Percentiles rank a stretch among this genome's conserved stretches.
phyloP scores from a whole-genome alignment of 2,797 vertebrate species.

The Champsocephalus esox region DNA sequence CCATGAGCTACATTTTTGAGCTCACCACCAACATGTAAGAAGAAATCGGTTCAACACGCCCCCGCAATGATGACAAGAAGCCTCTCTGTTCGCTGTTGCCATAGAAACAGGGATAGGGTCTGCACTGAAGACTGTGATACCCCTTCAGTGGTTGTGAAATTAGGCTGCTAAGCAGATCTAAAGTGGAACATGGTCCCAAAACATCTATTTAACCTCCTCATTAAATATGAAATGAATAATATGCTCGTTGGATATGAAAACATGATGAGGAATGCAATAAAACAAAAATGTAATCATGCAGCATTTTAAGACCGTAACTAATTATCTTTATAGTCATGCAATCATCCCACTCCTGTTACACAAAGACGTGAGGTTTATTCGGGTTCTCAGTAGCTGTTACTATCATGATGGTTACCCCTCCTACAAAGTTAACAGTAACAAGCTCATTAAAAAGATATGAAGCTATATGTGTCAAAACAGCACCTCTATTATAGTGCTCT shows the following conservation, averaged over 20 bases:
- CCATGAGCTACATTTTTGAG: constrained; percentile 49
- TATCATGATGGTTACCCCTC: not conserved
- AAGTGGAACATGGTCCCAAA: constrained; percentile 53
- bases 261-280: not conserved
- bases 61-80: constrained; percentile 58
- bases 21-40: constrained; percentile 42
- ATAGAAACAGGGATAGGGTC: constrained; percentile 75
- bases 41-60: constrained; percentile 55
- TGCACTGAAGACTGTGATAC: constrained; percentile 42
- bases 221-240: constrained; percentile 25
- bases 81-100: constrained; percentile 73
- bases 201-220: constrained; percentile 31
- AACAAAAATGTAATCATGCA: not conserved
- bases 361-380: constrained; percentile 19
- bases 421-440: not conserved
- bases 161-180: constrained; percentile 46
- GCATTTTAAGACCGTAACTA: constrained; percentile 21
- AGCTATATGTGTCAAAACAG: constrained; percentile 6
- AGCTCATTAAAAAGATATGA: not conserved
- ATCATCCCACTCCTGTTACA: constrained; percentile 16
- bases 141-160: constrained; percentile 54
- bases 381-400: constrained; percentile 9
- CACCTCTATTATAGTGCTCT: not conserved
- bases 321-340: constrained; percentile 19
- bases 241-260: constrained; percentile 19